Conservation (phyloP, 2,113 vertebrate species). For the Arenaria interpres region DNA sequence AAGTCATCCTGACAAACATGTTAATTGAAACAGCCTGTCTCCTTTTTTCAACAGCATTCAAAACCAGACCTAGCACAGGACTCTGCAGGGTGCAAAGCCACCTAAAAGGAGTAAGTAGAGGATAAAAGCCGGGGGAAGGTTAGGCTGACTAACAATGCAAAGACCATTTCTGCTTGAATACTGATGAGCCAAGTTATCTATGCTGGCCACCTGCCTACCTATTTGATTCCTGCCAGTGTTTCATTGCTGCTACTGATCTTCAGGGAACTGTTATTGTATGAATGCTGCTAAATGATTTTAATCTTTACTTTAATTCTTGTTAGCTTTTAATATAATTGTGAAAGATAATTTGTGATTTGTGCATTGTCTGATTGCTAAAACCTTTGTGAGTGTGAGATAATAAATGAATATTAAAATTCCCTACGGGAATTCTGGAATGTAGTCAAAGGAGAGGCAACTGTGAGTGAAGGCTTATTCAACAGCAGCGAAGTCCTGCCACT, state of each 20-base stretch:
- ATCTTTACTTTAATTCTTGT: constrained; percentile 36
- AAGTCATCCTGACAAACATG: background rate
- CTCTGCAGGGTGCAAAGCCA: background rate
- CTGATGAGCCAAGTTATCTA: background rate
- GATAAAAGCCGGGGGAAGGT: background rate
- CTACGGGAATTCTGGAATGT: background rate
- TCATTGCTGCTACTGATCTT: constrained; percentile 17
- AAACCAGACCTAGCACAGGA: background rate
- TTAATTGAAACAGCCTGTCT: background rate
- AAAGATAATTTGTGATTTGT: constrained; percentile 1
- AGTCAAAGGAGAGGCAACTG: background rate
- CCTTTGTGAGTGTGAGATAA: background rate
- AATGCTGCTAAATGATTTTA: constrained; percentile 7
- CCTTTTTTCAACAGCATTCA: background rate
- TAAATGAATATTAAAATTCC: background rate
- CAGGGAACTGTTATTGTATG: background rate
- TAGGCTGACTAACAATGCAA: background rate
- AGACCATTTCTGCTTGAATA: background rate
- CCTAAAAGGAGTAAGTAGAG: background rate
- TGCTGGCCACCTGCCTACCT: constrained; percentile 23
- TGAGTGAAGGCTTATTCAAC: background rate
- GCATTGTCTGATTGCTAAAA: background rate
- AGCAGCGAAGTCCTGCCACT: background rate
- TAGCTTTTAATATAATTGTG: constrained; percentile 34
- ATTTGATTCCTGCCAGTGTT: constrained; percentile 3